Percentiles rank a stretch among this genome's conserved stretches.
phyloP scores from a whole-genome alignment of 1,140 invertebrate species.

The Drosophila sturtevanti region DNA sequence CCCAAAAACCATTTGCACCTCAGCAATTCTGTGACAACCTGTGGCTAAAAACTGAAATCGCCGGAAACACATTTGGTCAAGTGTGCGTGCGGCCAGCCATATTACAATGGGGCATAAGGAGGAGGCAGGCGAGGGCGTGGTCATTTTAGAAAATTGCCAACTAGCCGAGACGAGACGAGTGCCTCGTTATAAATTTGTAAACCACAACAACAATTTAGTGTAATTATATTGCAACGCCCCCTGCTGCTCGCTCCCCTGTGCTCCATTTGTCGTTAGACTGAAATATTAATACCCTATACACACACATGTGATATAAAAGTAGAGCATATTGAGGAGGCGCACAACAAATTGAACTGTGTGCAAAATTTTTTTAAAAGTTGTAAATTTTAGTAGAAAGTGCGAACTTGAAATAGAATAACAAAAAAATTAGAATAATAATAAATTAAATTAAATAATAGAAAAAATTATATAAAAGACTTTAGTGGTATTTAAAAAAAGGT shows the following conservation, averaged over 20 bases:
- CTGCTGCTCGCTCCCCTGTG: background rate
- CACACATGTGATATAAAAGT: background rate
- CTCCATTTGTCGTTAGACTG: background rate
- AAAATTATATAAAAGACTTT: too few species aligned
- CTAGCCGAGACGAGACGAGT: constrained; percentile 30
- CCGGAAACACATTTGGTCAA: constrained; percentile 69
- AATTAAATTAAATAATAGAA: too few species aligned
- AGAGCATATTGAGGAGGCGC: background rate
- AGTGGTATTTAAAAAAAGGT: too few species aligned
- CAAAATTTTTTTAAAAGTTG: too few species aligned
- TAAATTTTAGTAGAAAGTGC: too few species aligned
- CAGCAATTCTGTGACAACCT: constrained; percentile 74
- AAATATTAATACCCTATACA: background rate
- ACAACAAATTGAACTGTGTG: too few species aligned
- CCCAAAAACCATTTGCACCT: constrained; percentile 39
- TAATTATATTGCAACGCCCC: constrained; percentile 65
- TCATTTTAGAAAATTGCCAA: constrained; percentile 55
- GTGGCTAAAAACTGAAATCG: constrained; percentile 50
- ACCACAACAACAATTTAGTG: constrained; percentile 68
- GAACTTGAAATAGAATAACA: too few species aligned
- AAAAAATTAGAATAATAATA: too few species aligned
- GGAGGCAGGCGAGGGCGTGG: constrained; percentile 32
- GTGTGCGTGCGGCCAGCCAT: constrained; percentile 21
- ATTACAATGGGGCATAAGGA: constrained; percentile 11
- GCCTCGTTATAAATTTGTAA: constrained; percentile 76